Conservation (phyloP, 2,113 vertebrate genomes). For the Calonectris borealis region DNA sequence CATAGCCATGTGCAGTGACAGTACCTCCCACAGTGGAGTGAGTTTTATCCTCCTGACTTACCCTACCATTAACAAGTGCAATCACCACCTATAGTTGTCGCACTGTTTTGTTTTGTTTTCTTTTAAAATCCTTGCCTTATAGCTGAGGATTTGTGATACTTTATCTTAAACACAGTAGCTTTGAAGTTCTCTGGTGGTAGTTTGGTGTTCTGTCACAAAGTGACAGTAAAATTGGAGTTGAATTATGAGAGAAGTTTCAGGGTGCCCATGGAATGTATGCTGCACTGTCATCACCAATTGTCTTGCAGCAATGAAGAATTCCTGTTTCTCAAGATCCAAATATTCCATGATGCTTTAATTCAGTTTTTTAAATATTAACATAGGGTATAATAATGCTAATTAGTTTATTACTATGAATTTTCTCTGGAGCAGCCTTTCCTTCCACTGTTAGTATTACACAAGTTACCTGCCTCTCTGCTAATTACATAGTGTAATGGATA, state of each 20-base stretch:
- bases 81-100: not conserved
- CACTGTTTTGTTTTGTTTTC: too few species aligned
- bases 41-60: not conserved
- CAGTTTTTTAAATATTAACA: not conserved
- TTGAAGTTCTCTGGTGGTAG: not conserved
- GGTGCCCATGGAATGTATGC: not conserved
- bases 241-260: not conserved
- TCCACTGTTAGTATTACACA: not conserved
- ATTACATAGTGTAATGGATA: fast-evolving
- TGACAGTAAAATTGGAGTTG: not conserved
- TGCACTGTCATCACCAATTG: not conserved
- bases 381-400: not conserved
- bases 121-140: not conserved
- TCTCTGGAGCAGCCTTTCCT: not conserved
- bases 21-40: too few species aligned
- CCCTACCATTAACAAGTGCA: not conserved
- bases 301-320: not conserved
- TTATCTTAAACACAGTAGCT: not conserved
- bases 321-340: not conserved
- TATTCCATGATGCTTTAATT: not conserved
- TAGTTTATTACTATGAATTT: not conserved
- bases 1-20: not conserved
- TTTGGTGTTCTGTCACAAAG: not conserved
- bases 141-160: not conserved
- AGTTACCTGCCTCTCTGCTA: not conserved